Evolutionary conservation across 2,888 invertebrate species (phyloP), one percentile per base, ranked within the genome.

Genomic region (Amaurobius ferox): DNA sequence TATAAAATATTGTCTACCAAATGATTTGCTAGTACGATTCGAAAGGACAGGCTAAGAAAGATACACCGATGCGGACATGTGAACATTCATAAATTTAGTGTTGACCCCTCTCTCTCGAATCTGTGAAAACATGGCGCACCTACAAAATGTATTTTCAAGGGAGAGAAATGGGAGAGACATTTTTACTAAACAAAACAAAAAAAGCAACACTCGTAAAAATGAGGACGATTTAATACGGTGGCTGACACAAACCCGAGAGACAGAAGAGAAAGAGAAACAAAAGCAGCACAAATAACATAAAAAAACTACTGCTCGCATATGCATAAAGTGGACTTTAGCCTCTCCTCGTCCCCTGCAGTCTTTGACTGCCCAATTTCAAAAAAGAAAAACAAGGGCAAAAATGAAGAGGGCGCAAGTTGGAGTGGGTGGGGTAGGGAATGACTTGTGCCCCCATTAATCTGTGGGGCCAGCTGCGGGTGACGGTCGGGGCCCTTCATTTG

Each of bases 361-460:
- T 44, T 76, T 64, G 77, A 67, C 77, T 48, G 77, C 66, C 77
- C 30, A 11, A 11, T 16, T 55, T 55, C 55, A 23, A 55, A 55
- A 23, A 2, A 44, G 44, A 44, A 44, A 16, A 16, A 23, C 1
- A 16, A 16, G 23, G 55, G 11, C 2, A 3, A 55, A 3, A 23
- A 55, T 16, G 19, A 23, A 70, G 61, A 62, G 66, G 67, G 72
- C n/a, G 23, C 29, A 35, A 48, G 66, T 67, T 44, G 44, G 70
- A 61, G 67, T 29, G 79, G 66, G 64, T 61, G 79, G 70, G 39
- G 61, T 61, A 44, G 80, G 48, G 74, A 74, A 30, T 70, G 76
- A 72, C 72, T 76, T 61, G 64, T 64, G 83, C 83, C 83, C 77
- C 71, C 83, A 85, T 85, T 85, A 85, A 85, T 85, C 83, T 55